Evolutionary conservation across 2,113 vertebrate species (phyloP), one percentile per base, ranked within the genome.

Genomic region (Potamarius usumacintae): DNA sequence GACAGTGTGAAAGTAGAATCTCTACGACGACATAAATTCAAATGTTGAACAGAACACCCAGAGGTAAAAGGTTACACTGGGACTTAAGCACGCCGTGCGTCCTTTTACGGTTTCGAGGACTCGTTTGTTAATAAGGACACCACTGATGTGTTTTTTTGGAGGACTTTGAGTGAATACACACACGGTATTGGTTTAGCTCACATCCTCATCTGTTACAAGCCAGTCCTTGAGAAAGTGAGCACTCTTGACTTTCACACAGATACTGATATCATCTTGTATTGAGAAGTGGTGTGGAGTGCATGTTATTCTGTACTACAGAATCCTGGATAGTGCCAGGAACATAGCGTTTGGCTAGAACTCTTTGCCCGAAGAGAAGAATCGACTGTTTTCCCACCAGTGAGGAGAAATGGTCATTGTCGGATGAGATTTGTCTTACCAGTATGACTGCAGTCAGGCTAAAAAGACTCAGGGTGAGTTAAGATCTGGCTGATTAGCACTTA

Each of bases 401-500:
- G 30, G 9, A 53, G n/a, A 58, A 80, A 58, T 22, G 27, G 27
- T 57, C 53, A 57, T 55, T 55, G 52, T 6, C 22, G 55, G 79
- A 65, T 80, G n/a, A 60, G 67, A 25, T 22, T 57, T 58, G 69
- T 27, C 18, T 78, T 55, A 86, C 18, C 7, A 53, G 77, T 63
- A 63, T 50, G 69, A 22, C 63, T 53, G 6, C 55, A 30, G 50
- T 34, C 58, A 25, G 20, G 34, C 27, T 65, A 48, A 81, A 57
- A 55, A 52, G 52, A 63, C 57, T 57, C 60, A n/a, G n/a, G 67
- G 22, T 76, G 27, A 83, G 72, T 14, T 27, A 65, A 85, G 20
- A 71, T 69, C 60, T 50, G 87, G 83, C 78, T 87, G 77, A 83
- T 84, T 85, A 86, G 25, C 63, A 63, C 53, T 91, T 93, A 90